Percentiles rank a stretch among this genome's conserved stretches.
phyloP scores from a whole-genome alignment of 2,888 invertebrate genomes.

The Polyommatus icarus region DNA sequence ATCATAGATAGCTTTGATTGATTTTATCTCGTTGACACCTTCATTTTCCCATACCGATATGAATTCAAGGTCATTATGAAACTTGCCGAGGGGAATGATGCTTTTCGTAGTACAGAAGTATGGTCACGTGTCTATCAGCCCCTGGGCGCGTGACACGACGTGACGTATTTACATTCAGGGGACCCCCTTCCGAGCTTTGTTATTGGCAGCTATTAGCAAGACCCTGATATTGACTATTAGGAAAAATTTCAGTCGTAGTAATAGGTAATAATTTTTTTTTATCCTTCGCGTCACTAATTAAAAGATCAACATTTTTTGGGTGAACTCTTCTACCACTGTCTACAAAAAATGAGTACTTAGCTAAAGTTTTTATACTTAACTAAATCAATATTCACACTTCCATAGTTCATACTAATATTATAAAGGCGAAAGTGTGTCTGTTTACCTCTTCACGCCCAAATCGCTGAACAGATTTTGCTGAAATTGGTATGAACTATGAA shows the following conservation, averaged over 20 bases:
- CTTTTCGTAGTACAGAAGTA: background rate
- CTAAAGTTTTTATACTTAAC: too few species aligned
- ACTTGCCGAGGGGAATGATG: background rate
- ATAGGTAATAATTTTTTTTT: too few species aligned
- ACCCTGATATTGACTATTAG: background rate
- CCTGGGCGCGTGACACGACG: constrained; percentile 11
- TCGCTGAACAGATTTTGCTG: too few species aligned
- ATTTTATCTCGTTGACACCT: background rate
- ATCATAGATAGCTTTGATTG: background rate
- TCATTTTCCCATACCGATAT: background rate
- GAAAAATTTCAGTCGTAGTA: background rate
- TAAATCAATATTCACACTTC: too few species aligned
- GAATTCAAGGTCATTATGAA: background rate
- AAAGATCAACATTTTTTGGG: too few species aligned
- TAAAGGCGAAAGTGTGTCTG: too few species aligned
- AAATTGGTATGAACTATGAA: too few species aligned
- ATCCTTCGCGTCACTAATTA: too few species aligned
- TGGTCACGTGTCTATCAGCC: background rate
- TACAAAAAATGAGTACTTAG: too few species aligned
- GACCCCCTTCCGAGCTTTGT: background rate
- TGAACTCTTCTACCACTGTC: too few species aligned
- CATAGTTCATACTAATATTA: too few species aligned
- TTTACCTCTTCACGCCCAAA: too few species aligned
- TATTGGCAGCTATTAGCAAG: constrained; percentile 5
- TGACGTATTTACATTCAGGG: background rate